phyloP scores from a whole-genome alignment of 2,113 vertebrate genomes.

The Amblyornis subalaris region DNA sequence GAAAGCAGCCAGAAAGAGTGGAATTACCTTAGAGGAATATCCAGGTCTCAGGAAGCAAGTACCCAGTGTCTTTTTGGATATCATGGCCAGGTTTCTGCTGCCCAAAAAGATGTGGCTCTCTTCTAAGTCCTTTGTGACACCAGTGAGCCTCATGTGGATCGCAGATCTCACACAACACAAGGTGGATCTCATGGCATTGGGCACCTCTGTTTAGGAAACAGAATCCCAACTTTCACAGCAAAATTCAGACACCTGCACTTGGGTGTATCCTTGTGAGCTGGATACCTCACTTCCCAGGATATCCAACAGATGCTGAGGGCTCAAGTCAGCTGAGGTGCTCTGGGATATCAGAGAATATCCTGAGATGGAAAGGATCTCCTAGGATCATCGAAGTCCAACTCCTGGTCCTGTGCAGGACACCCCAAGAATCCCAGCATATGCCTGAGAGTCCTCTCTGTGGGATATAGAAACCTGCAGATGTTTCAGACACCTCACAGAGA shows the following conservation, averaged over 20 bases:
- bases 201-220: neutral
- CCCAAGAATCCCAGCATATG: neutral
- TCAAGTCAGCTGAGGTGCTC: neutral
- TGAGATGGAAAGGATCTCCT: neutral
- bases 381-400: neutral
- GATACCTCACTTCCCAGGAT: neutral
- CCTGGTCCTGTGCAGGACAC: neutral
- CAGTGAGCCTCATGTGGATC: rapidly evolving
- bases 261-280: neutral
- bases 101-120: neutral
- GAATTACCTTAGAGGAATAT: neutral
- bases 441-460: neutral
- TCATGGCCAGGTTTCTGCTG: neutral
- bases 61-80: neutral
- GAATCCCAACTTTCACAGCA: neutral
- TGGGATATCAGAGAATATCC: neutral
- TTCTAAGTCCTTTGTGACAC: neutral
- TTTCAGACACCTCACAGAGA: neutral
- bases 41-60: neutral
- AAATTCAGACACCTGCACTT: neutral
- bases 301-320: rapidly evolving
- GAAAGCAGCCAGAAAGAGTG: neutral
- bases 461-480: neutral
- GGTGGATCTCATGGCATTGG: neutral
- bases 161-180: neutral